Percentiles rank a stretch among this genome's conserved stretches.
Conservation (phyloP, 2,888 invertebrate genomes). For the Ophioninae sp. region DNA sequence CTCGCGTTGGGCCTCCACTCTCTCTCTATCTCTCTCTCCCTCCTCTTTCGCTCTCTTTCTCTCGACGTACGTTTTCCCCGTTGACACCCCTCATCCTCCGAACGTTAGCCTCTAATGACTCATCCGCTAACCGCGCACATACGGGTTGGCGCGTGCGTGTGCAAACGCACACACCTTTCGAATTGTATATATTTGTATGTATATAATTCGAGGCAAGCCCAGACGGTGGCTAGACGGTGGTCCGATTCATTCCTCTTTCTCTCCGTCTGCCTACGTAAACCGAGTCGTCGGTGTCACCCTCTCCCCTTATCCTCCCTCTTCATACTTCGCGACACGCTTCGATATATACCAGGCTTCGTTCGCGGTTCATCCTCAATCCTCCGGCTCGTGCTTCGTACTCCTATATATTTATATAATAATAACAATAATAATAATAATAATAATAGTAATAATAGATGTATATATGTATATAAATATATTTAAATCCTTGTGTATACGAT, state of each 20-base stretch:
- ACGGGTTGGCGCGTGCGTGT: constrained; percentile 31
- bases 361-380: constrained; percentile 56
- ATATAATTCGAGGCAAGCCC: constrained; percentile 60
- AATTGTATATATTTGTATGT: constrained; percentile 34
- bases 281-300: constrained; percentile 51
- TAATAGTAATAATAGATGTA: constrained; percentile 6
- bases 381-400: constrained; percentile 35
- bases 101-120: constrained; percentile 59
- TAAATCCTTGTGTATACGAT: neutral
- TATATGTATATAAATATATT: neutral
- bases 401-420: constrained; percentile 25
- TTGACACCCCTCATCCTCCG: constrained; percentile 42
- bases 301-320: constrained; percentile 10
- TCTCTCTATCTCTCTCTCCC: neutral
- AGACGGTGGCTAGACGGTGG: constrained; percentile 73
- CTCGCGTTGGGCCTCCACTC: neutral
- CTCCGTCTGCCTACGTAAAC: constrained; percentile 56
- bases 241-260: constrained; percentile 63
- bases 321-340: constrained; percentile 31
- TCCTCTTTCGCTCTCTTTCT: constrained; percentile 30
- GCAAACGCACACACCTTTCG: neutral
- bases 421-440: too few relatives aligned
- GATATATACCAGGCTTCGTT: constrained; percentile 43
- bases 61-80: constrained; percentile 43
- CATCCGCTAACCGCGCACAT: constrained; percentile 56